Conservation (phyloP, 1,140 invertebrate genomes). For the Steinernema khuongi region DNA sequence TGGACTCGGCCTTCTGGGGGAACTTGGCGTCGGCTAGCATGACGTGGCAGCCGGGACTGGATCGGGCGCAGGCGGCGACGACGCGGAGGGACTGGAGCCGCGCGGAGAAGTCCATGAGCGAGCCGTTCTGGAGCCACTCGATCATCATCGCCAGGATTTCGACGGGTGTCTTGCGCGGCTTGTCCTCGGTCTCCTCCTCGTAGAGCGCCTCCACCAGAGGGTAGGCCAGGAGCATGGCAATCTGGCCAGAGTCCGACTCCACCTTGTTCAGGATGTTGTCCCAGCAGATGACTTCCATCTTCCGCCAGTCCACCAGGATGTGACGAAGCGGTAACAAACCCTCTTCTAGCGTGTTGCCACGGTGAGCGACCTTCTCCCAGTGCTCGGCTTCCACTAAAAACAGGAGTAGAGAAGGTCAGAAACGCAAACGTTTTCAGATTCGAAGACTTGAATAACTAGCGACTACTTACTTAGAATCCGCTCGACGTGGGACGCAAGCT, state of each 20-base stretch:
- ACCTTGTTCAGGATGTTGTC: conserved; percentile 69
- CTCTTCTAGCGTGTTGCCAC: conserved; percentile 73
- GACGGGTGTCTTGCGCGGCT: neutral
- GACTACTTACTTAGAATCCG: conserved; percentile 64
- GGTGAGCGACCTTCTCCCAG: conserved; percentile 69
- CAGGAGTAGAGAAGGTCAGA: no score
- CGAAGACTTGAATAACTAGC: conserved; percentile 18
- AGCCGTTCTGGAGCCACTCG: conserved; percentile 71
- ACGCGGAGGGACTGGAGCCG: conserved; percentile 73
- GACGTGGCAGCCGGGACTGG: neutral
- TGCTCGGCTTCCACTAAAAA: conserved; percentile 48
- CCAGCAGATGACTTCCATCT: conserved; percentile 81
- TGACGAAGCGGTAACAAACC: conserved; percentile 70
- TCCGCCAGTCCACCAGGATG: conserved; percentile 82
- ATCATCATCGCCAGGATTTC: conserved; percentile 45
- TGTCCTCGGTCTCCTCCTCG: conserved; percentile 15
- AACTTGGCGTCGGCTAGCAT: neutral
- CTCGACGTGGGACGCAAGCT: conserved; percentile 83
- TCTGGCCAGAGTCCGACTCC: conserved; percentile 51
- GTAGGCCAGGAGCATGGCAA: conserved; percentile 43
- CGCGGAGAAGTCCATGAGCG: conserved; percentile 74
- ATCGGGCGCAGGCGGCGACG: conserved; percentile 67
- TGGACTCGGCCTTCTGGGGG: conserved; percentile 73
- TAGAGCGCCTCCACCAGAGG: conserved; percentile 49
- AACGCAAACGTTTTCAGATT: conserved; percentile 24